A percentile compares a stretch with the other conserved stretches of the same genome.
phyloP scores from a whole-genome alignment of 2,797 vertebrate genomes.

The Scomberomorus guttatus region DNA sequence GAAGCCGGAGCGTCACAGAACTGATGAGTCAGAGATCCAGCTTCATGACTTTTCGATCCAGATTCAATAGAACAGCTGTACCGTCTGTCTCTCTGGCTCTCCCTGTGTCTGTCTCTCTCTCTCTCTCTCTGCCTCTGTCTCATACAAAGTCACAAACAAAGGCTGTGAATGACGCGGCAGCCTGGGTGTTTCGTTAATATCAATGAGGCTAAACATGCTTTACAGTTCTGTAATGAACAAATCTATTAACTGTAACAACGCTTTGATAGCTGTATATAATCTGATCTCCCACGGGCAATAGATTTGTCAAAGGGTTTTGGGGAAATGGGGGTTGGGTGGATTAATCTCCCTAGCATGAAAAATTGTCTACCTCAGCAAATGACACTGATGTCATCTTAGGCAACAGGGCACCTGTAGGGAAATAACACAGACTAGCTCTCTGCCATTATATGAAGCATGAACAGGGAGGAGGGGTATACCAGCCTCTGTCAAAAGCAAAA shows the following conservation, averaged over 20 bases:
- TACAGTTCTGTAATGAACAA: conserved; percentile 56
- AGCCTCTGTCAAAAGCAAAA: conserved; percentile 45
- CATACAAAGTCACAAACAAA: conserved; percentile 73
- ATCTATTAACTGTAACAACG: conserved; percentile 48
- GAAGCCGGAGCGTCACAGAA: conserved; percentile 80
- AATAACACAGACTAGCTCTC: conserved; percentile 42
- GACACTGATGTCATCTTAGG: conserved; percentile 50
- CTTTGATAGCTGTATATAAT: conserved; percentile 35
- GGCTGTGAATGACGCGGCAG: conserved; percentile 76
- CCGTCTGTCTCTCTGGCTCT: conserved; percentile 59
- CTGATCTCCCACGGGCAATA: conserved; percentile 32
- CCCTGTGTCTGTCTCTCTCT: conserved; percentile 36
- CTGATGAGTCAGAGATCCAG: conserved; percentile 86
- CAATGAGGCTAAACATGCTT: conserved; percentile 63
- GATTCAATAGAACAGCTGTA: conserved; percentile 85
- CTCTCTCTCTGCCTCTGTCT: conserved; percentile 47
- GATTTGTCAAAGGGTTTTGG: conserved; percentile 44
- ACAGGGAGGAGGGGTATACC: neutral
- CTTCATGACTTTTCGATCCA: conserved; percentile 83
- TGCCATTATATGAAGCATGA: conserved; percentile 25
- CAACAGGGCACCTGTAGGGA: conserved; percentile 59
- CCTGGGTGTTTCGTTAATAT: conserved; percentile 78
- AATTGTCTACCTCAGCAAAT: conserved; percentile 51
- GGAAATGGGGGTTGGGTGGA: neutral
- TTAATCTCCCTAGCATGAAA: conserved; percentile 47